phyloP scores from a whole-genome alignment of 2,113 vertebrate genomes.

The Sakesphorus luctuosus region DNA sequence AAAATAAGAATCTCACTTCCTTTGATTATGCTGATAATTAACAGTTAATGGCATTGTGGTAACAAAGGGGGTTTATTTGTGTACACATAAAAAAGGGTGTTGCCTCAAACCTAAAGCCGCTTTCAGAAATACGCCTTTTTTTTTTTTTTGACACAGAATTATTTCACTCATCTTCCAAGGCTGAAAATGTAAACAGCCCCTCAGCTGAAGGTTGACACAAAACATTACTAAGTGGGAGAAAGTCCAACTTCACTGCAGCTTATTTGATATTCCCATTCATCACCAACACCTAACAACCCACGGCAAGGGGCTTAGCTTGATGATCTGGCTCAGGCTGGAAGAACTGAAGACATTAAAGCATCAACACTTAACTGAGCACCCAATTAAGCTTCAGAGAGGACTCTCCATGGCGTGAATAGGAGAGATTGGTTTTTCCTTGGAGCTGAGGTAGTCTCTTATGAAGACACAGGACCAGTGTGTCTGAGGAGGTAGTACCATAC shows the following conservation, averaged over 20 bases:
- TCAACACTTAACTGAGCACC: background rate
- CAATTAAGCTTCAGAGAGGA: background rate
- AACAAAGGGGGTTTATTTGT: background rate
- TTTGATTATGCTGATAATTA: background rate
- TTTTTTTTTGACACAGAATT: background rate
- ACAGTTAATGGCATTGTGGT: background rate
- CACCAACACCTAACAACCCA: background rate
- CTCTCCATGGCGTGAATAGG: background rate
- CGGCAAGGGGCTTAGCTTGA: background rate
- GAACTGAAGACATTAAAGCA: background rate
- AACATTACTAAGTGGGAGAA: background rate
- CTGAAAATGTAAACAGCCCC: background rate
- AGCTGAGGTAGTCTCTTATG: background rate
- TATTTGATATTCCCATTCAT: background rate
- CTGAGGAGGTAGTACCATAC: background rate
- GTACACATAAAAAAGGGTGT: background rate
- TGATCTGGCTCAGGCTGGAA: background rate
- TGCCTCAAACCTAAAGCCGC: background rate
- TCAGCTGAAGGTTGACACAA: background rate
- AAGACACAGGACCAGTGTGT: rapidly evolving
- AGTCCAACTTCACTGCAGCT: background rate
- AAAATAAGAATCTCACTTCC: background rate
- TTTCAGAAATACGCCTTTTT: background rate
- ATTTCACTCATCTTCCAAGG: background rate
- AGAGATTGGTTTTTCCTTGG: background rate